Evolutionary conservation across 2,888 invertebrate species (phyloP).

Genomic region (Xylocampa areola): DNA sequence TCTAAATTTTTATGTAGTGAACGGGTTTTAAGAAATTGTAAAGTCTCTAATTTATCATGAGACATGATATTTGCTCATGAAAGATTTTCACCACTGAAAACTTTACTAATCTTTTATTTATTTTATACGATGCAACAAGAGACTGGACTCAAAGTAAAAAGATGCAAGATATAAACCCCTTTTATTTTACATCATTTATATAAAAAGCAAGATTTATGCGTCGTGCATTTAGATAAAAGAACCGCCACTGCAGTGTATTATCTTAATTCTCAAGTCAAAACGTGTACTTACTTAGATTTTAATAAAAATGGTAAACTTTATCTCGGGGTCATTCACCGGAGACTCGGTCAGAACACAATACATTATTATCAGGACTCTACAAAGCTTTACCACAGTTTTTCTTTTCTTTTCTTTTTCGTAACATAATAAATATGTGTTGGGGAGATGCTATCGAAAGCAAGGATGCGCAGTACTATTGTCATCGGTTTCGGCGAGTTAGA

Average conservation of each 20-base stretch:
- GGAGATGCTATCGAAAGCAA: background rate
- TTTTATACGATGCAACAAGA: too few relatives aligned
- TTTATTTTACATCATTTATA: conserved; percentile 12
- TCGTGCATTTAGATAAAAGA: conserved; percentile 25
- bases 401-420: conserved; percentile 10
- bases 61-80: too few relatives aligned
- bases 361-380: conserved; percentile 18
- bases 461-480: too few relatives aligned
- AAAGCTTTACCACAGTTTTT: conserved; percentile 17
- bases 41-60: too few relatives aligned
- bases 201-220: conserved; percentile 27
- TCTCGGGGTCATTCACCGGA: conserved; percentile 23
- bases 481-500: too few relatives aligned
- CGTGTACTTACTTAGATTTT: conserved; percentile 21
- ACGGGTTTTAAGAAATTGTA: too few relatives aligned
- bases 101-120: too few relatives aligned
- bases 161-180: background rate
- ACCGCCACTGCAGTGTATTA: conserved; percentile 11
- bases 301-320: conserved; percentile 36
- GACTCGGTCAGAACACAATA: conserved; percentile 17
- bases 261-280: conserved; percentile 24
- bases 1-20: too few relatives aligned
- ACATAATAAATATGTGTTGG: conserved; percentile 8
- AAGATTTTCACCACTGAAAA: too few relatives aligned
- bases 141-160: background rate